These are phyloP conservation scores for Aphidius ervi DNA, from an alignment of 1,140 invertebrate species.

Conservation along the genomic window DNA sequence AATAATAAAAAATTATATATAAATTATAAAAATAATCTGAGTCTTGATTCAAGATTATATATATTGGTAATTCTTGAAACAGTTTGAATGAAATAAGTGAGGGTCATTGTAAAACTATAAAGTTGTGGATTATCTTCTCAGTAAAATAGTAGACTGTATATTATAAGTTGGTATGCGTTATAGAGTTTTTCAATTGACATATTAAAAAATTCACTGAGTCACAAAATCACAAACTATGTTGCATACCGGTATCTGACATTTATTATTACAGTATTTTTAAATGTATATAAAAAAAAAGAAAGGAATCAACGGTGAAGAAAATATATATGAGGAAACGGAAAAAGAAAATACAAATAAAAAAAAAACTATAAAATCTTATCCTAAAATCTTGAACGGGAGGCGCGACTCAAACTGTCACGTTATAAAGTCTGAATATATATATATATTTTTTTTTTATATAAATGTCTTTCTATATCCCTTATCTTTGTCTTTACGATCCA, in stretches of 20 bases:
- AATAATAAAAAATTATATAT: too few species aligned
- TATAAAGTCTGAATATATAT: slow-evolving; percentile 1
- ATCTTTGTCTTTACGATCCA: slow-evolving; percentile 13
- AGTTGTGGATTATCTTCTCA: slow-evolving; percentile 17
- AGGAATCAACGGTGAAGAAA: neutral
- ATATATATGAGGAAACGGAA: neutral
- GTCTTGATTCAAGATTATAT: neutral
- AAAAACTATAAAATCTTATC: slow-evolving; percentile 18
- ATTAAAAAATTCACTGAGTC: slow-evolving; percentile 8
- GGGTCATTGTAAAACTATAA: slow-evolving; percentile 16
- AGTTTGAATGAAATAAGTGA: neutral
- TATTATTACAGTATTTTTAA: slow-evolving; percentile 17
- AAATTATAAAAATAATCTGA: too few species aligned
- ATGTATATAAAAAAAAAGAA: neutral
- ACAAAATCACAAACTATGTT: neutral
- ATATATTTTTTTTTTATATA: slow-evolving; percentile 8
- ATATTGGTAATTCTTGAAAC: neutral
- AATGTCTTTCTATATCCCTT: slow-evolving; percentile 1
- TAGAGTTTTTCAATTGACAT: slow-evolving; percentile 9
- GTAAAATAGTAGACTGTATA: slow-evolving; percentile 1
- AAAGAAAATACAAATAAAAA: neutral
- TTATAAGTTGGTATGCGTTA: neutral
- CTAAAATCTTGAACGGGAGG: slow-evolving; percentile 19
- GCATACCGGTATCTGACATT: slow-evolving; percentile 10
- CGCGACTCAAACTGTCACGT: too few species aligned